These are phyloP conservation scores for Sebastes steindachneri DNA, from an alignment of 2,797 vertebrate genomes.

Conservation along the genomic window DNA sequence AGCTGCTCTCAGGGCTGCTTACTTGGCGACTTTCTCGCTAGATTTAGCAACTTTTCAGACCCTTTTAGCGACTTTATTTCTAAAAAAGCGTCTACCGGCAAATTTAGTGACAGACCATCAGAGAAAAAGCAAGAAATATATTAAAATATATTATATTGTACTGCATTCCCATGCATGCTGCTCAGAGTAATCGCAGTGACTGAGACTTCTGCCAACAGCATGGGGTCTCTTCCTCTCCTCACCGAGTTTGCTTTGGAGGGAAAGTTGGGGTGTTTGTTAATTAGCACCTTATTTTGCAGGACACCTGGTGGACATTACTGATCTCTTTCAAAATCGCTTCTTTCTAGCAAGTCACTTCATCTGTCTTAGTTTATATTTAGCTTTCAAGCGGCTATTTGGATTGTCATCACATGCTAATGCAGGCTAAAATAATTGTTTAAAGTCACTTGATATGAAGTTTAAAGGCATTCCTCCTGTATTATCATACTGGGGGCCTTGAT, in stretches of 20 bases:
- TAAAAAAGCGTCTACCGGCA: too few species aligned
- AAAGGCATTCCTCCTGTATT: conserved; percentile 43
- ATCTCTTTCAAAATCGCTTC: neutral
- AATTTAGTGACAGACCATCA: too few species aligned
- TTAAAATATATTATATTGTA: too few species aligned
- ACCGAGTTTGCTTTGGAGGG: neutral
- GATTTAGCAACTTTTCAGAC: too few species aligned
- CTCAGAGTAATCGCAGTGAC: too few species aligned
- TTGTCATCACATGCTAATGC: conserved; percentile 47
- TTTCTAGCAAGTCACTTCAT: neutral
- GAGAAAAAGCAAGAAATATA: too few species aligned
- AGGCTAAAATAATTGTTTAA: conserved; percentile 23
- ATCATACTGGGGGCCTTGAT: conserved; percentile 27
- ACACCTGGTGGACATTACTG: neutral
- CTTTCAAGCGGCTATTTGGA: conserved; percentile 28
- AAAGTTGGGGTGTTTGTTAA: neutral
- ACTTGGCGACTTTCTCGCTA: too few species aligned
- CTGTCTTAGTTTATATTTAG: conserved; percentile 8
- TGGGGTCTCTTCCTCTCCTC: too few species aligned
- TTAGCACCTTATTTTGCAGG: neutral
- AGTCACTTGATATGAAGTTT: conserved; percentile 32
- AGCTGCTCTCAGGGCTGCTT: too few species aligned
- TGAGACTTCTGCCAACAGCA: too few species aligned
- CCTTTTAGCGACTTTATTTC: too few species aligned
- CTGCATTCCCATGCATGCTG: too few species aligned